Evolutionary conservation across 2,888 invertebrate genomes (phyloP), one percentile per base, ranked within the genome.

Genomic region (Axea sp.): DNA sequence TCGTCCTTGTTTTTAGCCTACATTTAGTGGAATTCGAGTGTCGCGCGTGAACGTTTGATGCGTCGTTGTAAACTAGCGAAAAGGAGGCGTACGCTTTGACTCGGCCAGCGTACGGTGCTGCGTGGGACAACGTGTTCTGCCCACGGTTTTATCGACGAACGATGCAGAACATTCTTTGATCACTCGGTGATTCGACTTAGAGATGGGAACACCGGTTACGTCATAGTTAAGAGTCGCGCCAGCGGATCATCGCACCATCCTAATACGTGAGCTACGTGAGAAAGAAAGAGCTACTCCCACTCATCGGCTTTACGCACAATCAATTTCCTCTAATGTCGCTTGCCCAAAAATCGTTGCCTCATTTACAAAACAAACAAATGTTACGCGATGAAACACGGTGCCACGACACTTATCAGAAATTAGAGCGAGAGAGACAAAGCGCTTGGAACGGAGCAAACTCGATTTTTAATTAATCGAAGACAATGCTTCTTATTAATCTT

Each of bases 111-210:
- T 9, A 11, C 35, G 62, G 11, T 41, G 39, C 14, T 17, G 55
- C 65, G 65, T 67, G 47, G 65, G 65, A 65, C 37, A 67, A 55
- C 65, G 55, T 43, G 47, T 37, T 67, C 47, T 37, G 37, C 62
- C 62, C 43, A 64, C 62, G 17, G 11, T n/a, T 45, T 30, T 33
- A 33, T 47, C 45, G 17, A 14, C 28, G 14, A 39, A 31, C 31
- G 49, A 39, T 49, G 51, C 43, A 53, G 41, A 51, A 51, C 43
- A 51, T 53, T 51, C 68, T 59, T 59, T 19, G 67, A 67, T 57
- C 43, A 11, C 37, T 45, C 30, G 43, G 19, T 28, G 26, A 41
- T 57, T 57, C 39, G 41, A 43, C 41, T 57, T 43, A 12, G 41
- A 41, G 49, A 59, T 59, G 67, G 49, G 30, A 67, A 7, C 19